A percentile compares a stretch with the other conserved stretches of the same genome.
phyloP scores from a whole-genome alignment of 2,797 vertebrate species.

The Phataginus tetradactyla region DNA sequence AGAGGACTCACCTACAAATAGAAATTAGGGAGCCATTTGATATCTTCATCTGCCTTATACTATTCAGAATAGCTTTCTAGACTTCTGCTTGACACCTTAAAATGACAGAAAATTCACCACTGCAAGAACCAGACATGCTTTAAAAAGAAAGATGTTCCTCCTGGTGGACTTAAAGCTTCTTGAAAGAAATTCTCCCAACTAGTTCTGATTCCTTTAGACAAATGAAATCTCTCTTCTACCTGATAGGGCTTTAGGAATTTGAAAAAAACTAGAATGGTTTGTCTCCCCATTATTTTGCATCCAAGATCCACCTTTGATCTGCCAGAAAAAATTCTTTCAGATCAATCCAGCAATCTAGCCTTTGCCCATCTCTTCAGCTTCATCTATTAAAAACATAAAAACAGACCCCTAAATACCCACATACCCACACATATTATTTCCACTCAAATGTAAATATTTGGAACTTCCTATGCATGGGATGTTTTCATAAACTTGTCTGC shows the following conservation, averaged over 20 bases:
- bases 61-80: background rate
- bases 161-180: background rate
- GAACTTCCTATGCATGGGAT: background rate
- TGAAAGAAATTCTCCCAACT: background rate
- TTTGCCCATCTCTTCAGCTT: background rate
- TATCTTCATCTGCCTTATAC: background rate
- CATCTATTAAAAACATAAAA: background rate
- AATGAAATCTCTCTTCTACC: background rate
- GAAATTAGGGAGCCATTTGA: background rate
- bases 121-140: background rate
- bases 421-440: background rate
- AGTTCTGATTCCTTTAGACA: slow-evolving; percentile 35
- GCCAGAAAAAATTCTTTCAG: background rate
- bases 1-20: background rate
- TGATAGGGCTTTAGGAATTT: background rate
- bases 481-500: background rate
- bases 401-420: background rate
- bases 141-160: background rate
- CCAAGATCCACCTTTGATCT: background rate
- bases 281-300: background rate
- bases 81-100: background rate
- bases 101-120: background rate
- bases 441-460: background rate
- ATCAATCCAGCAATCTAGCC: background rate
- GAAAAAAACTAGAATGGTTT: background rate